Evolutionary conservation across 2,888 invertebrate species (phyloP), one percentile per base, ranked within the genome.

Genomic region (Chelonus formosanus): DNA sequence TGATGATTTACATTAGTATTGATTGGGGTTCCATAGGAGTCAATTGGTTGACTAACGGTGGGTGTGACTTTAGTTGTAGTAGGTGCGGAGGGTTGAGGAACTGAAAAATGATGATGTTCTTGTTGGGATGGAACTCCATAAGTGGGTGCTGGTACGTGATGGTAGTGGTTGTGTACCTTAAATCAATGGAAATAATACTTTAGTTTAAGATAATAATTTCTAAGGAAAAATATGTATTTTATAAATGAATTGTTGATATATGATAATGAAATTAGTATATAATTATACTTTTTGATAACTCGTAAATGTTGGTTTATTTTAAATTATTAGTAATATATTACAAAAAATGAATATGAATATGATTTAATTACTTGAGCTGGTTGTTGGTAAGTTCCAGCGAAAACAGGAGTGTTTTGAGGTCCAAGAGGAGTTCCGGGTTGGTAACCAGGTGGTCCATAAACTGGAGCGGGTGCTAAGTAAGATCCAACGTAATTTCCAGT

Each of bases 361-460:
- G 20, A 20, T 20, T 20, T 2, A 20, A 31, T 52, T 8, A 50
- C 54, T 20, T 60, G 65, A 5, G 56, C 35, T 45, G 67, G 59
- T 10, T 55, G 3, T 31, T 56, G 54, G 35, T 61, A 54, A 31
- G 44, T 20, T 20, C 20, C 20, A 20, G 20, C 20, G 20, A 20
- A 20, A 20, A 20, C 20, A 20, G 20, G 20, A 20, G 20, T 56
- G 40, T 50, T 7, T 8, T 48, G 36, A 48, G 48, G 7, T 7
- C 32, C 34, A 43, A 68, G 43, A 4, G 73, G 67, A 4, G 47
- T 54, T n/a, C 73, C 72, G 4, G 76, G 69, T 10, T 60, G n/a
- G 52, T 72, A 68, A 43, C 59, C 57, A 8, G 79, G 78, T n/a
- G 74, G 77, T 56, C 79, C 79, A 5, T 79, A 79, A 3, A 5